A percentile compares a stretch with the other conserved stretches of the same genome.
These are phyloP conservation scores for Tromatobia lineatoria DNA, from an alignment of 2,888 invertebrate species.

Conservation along the genomic window DNA sequence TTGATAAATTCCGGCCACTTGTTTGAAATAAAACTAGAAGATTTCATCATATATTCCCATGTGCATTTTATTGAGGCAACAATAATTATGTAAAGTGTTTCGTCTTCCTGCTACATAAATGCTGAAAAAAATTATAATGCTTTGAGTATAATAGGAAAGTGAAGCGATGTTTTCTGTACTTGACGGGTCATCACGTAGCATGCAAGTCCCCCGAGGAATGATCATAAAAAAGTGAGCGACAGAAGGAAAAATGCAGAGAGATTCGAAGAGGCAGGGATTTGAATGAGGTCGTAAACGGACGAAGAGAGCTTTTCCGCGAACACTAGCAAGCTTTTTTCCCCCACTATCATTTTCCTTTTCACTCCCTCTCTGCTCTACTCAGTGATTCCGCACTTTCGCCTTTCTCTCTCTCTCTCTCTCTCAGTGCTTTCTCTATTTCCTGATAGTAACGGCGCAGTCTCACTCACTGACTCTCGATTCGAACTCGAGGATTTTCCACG, in stretches of 20 bases:
- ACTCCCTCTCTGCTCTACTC: background rate
- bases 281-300: slow-evolving; percentile 67
- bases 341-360: slow-evolving; percentile 19
- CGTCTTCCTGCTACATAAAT: background rate
- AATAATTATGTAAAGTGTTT: background rate
- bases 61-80: background rate
- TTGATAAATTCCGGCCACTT: background rate
- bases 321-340: slow-evolving; percentile 41
- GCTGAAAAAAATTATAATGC: background rate
- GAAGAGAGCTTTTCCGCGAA: slow-evolving; percentile 60
- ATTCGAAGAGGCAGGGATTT: slow-evolving; percentile 62
- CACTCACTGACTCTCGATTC: slow-evolving; percentile 59
- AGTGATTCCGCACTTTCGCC: slow-evolving; percentile 29
- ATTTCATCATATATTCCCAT: background rate
- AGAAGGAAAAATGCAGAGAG: slow-evolving; percentile 62
- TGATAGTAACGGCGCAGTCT: slow-evolving; percentile 43
- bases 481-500: slow-evolving; percentile 31
- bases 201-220: slow-evolving; percentile 53
- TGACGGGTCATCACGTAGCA: slow-evolving; percentile 43
- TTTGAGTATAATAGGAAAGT: slow-evolving; percentile 5
- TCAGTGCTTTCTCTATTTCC: slow-evolving; percentile 42
- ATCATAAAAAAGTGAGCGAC: slow-evolving; percentile 61
- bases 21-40: background rate
- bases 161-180: slow-evolving; percentile 52
- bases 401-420: slow-evolving; percentile 20